Evolutionary conservation across 2,797 vertebrate genomes (phyloP), one percentile per base, ranked within the genome.

Genomic region (Anguilla obscura): DNA sequence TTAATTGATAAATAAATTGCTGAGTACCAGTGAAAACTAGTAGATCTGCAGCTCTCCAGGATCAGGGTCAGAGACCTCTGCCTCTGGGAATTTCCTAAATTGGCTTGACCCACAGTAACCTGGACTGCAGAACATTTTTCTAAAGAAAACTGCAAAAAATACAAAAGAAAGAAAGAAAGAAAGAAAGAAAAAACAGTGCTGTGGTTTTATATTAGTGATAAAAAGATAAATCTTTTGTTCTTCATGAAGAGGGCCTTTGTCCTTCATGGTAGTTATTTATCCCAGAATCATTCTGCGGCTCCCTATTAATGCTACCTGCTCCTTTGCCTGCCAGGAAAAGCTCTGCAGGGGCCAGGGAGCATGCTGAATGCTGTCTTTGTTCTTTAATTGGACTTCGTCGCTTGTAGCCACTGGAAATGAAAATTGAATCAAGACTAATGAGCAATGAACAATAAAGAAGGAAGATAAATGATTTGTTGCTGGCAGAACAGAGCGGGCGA

Each of bases 361-460:
- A 63, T 76, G 74, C n/a, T 3, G 52, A 76, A 69, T 54, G 89
- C 86, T 86, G 86, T 87, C 85, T 87, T 66, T 91, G 88, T 86
- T 86, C 89, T 88, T 90, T 94, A 94, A 94, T 94, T 94, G 92
- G 92, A 93, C 90, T 90, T 91, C 85, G 90, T 91, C 92, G 90
- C 85, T 50, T 90, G 89, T 90, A 90, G 89, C 89, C 88, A 90
- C 88, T 86, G 90, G 87, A 90, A 91, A 90, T 92, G 36, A 91
- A 93, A 94, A 95, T 92, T 88, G 94, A 94, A 95, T 94, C 91
- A 94, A 93, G 93, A 94, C 93, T 95, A 95, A 96, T 94, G 93
- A 95, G 92, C 89, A 86, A 88, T 89, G 89, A 93, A 94, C 92
- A 94, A 94, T 91, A 92, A 93, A 93, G 91, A 91, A 87, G 88